Base-by-base conservation (phyloP, 2,888 invertebrate genomes). In the Melanostoma mellinum region DNA sequence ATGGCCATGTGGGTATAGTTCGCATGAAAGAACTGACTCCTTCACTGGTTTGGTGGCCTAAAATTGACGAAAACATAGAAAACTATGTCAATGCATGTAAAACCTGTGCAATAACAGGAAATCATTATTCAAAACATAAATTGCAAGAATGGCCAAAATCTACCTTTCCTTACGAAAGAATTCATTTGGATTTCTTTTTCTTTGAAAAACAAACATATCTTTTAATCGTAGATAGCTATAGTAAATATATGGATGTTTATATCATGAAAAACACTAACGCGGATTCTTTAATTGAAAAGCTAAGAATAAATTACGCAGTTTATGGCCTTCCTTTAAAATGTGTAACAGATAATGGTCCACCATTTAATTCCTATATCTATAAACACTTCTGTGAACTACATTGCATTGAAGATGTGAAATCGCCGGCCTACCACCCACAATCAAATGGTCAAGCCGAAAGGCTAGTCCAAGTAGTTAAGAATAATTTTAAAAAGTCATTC, bases 321-420 rank as follows among this genome's bases (percentile, higher is more conserved):
- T 48, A n/a, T 48, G 48, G n/a, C n/a, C 48, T 48, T 48, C 8
- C 2, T n/a, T 9, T 48, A 5, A 48, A n/a, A 48, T 48, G 48
- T 1, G 48, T 48, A n/a, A 1, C 48, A 10, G 48, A 48, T 48
- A 48, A 48, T 48, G 48, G 10, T 20, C 6, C 48, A 4, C 48
- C 48, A 9, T 48, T 48, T 48, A 48, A 48, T 48, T 48, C 2
- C 5, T 35, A 32, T 35, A n/a, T 44, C 2, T 46, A 44, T 55
- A 55, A 36, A 68, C 46, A n/a, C 36, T 55, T 63, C 52, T 40
- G 44, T 30, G 20, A 55, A 42, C 46, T 68, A 38, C 55, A 68
- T 35, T 55, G 53, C 55, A 68, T 55, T 8, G 33, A 55, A 53
- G 55, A 68, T 68, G 2, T 55, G 2, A 68, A 68, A 44, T 42